Base-by-base conservation (phyloP, 2,888 invertebrate species). In the Idaea aversata region DNA sequence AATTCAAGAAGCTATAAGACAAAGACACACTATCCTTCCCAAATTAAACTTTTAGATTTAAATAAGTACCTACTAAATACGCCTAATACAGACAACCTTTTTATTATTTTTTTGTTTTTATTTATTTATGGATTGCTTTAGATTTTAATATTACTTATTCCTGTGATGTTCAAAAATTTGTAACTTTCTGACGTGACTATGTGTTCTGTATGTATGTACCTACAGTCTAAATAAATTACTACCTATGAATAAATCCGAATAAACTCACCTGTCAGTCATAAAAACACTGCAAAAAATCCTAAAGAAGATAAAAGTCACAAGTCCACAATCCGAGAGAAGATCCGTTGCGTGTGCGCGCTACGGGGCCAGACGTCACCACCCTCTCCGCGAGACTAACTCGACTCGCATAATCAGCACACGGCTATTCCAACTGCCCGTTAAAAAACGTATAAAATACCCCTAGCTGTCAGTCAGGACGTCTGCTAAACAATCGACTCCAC, bases 331-430 rank as follows among this genome's bases (percentile, higher is more conserved):
- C 59, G 15, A 60, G 64, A 66, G 10, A 38, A 57, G 58, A 58
- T 47, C 61, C 64, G 25, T 36, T 71, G 83, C 82, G 82, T 84
- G 71, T 76, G 86, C 89, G 89, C 88, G 87, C 81, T 72, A 76
- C 70, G 74, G 75, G 71, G 74, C 77, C 72, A 70, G 66, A 74
- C 80, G 82, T 73, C 47, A 13, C 76, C 79, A 80, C 79, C 88
- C 90, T 90, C 88, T 85, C 83, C 79, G 78, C 75, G 69, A 75
- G 77, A 82, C 82, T 75, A 81, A 57, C 61, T 59, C 47, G 61
- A 82, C 82, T 73, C 76, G 85, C 88, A 88, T 85, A 88, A 86
- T 87, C 77, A 83, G 82, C 79, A 80, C 79, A 85, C 85, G 84
- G 77, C 78, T 80, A 80, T 83, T 84, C 87, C 83, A 82, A 83